Percentiles rank a stretch among this genome's conserved stretches.
Evolutionary conservation across 1,140 invertebrate species (phyloP).

Genomic region (Trichomalopsis sarcophagae): DNA sequence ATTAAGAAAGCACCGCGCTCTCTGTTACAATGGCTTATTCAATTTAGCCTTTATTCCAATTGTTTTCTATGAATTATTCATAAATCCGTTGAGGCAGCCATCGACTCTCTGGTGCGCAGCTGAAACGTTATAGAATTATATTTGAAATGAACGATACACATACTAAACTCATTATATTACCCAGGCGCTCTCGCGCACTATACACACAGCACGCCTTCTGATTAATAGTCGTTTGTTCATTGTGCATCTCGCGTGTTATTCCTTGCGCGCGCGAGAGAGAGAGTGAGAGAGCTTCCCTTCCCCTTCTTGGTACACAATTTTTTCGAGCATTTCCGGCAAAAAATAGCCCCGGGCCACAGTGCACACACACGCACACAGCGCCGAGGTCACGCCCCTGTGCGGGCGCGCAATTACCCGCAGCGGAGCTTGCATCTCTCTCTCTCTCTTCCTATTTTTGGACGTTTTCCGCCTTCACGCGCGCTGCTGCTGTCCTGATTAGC

Average conservation of each 20-base stretch:
- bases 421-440: slow-evolving; percentile 4
- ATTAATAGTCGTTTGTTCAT: slow-evolving; percentile 47
- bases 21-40: slow-evolving; percentile 13
- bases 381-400: slow-evolving; percentile 23
- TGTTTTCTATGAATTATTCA: slow-evolving; percentile 34
- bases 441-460: slow-evolving; percentile 56
- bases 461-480: slow-evolving; percentile 11
- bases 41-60: slow-evolving; percentile 22
- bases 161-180: neutral
- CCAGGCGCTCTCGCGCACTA: neutral
- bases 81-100: neutral
- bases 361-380: neutral
- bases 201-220: neutral
- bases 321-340: slow-evolving; percentile 43
- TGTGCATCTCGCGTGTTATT: neutral
- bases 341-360: slow-evolving; percentile 27
- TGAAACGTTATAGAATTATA: neutral
- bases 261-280: too few species aligned
- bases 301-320: neutral
- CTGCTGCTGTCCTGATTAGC: slow-evolving; percentile 28
- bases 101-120: too few species aligned
- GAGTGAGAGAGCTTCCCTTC: neutral
- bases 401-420: slow-evolving; percentile 35
- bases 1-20: slow-evolving; percentile 23
- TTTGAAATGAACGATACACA: neutral